Evolutionary conservation across 2,113 vertebrate species (phyloP).

Genomic region (Pimephales promelas): DNA sequence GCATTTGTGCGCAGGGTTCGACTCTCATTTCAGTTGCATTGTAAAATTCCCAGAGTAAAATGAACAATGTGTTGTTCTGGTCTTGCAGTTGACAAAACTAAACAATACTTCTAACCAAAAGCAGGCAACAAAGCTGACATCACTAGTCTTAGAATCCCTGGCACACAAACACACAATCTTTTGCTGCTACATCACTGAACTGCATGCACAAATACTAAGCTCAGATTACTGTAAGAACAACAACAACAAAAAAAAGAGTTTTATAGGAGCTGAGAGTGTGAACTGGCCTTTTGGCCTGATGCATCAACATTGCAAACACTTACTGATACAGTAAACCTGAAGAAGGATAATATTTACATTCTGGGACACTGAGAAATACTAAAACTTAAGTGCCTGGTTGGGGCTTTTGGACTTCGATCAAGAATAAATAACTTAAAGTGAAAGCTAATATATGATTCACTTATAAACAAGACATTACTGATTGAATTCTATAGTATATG

Average conservation of each 20-base stretch:
- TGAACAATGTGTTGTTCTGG: neutral
- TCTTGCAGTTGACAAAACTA: neutral
- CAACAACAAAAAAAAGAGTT: neutral
- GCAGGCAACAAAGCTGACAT: constrained; percentile 17
- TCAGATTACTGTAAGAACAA: neutral
- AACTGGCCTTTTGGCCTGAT: constrained; percentile 17
- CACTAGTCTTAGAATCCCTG: neutral
- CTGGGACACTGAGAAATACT: neutral
- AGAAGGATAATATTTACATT: constrained; percentile 45
- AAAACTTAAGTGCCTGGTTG: constrained; percentile 43
- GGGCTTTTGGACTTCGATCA: constrained; percentile 37
- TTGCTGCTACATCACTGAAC: constrained; percentile 26
- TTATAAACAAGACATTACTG: constrained; percentile 16
- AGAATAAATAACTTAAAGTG: constrained; percentile 41
- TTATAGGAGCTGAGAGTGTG: neutral
- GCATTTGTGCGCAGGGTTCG: neutral
- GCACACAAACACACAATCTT: neutral
- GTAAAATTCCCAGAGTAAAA: neutral
- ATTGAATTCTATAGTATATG: neutral
- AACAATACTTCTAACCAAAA: constrained; percentile 7
- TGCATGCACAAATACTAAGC: neutral
- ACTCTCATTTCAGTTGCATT: neutral
- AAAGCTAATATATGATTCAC: neutral
- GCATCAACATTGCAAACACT: constrained; percentile 30
- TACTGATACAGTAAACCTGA: constrained; percentile 52